A percentile compares a stretch with the other conserved stretches of the same genome.
These are phyloP conservation scores for Nephotettix cincticeps DNA, from an alignment of 1,140 invertebrate genomes.

Conservation along the genomic window DNA sequence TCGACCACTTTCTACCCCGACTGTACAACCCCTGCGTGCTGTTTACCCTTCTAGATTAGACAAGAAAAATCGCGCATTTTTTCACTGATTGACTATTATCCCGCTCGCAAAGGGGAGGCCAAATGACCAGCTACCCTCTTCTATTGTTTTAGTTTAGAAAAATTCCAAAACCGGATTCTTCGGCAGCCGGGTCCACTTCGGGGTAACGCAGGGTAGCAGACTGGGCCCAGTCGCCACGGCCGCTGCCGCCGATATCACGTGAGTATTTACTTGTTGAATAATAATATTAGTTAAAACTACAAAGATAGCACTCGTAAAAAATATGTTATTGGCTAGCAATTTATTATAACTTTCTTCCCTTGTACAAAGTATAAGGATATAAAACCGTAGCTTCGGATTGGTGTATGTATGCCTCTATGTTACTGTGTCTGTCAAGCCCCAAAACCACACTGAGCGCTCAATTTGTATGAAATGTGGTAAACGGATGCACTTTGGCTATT, in stretches of 20 bases:
- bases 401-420: too few relatives aligned
- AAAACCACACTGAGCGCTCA: too few relatives aligned
- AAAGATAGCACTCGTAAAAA: too few relatives aligned
- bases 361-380: too few relatives aligned
- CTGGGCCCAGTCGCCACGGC: too few relatives aligned
- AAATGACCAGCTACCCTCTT: conserved; percentile 22
- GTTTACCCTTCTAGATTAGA: conserved; percentile 33
- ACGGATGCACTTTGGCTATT: too few relatives aligned
- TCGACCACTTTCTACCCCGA: conserved; percentile 3
- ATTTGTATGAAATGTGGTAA: too few relatives aligned
- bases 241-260: background rate
- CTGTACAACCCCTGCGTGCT: conserved; percentile 25
- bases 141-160: conserved; percentile 26
- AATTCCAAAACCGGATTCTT: conserved; percentile 25
- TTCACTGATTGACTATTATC: conserved; percentile 20
- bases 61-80: conserved; percentile 29
- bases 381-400: too few relatives aligned
- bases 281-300: background rate
- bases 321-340: too few relatives aligned
- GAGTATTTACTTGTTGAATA: background rate
- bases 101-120: conserved; percentile 1
- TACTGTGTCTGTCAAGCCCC: too few relatives aligned
- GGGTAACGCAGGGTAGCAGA: background rate
- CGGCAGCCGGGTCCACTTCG: background rate
- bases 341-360: too few relatives aligned